Conservation (phyloP, 23 tunicate genomes). For the Styela clava region DNA sequence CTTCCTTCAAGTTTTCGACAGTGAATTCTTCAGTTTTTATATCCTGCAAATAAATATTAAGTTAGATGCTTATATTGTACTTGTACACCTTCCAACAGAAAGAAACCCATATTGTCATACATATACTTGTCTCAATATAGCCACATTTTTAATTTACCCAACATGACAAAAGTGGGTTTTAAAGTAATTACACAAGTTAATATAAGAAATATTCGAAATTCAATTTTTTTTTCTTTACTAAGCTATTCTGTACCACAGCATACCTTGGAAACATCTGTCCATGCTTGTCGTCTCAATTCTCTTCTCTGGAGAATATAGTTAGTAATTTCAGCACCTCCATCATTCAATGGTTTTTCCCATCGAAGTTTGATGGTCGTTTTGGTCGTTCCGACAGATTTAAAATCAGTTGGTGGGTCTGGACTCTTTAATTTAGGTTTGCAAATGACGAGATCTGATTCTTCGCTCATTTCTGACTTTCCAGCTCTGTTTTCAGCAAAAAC, state of each 20-base stretch:
- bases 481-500: slow-evolving; percentile 82
- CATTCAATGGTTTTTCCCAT: slow-evolving; percentile 85
- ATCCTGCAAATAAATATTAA: slow-evolving; percentile 32
- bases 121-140: too few relatives aligned
- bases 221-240: too few relatives aligned
- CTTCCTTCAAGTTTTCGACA: slow-evolving; percentile 73
- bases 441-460: slow-evolving; percentile 58
- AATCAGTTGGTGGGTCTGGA: slow-evolving; percentile 81
- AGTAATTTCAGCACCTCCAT: slow-evolving; percentile 63
- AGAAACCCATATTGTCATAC: too few relatives aligned
- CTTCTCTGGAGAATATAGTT: slow-evolving; percentile 84
- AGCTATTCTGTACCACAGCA: too few relatives aligned
- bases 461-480: slow-evolving; percentile 81
- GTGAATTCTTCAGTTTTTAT: slow-evolving; percentile 32
- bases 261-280: slow-evolving; percentile 78
- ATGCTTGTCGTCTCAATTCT: slow-evolving; percentile 65
- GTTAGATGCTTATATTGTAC: too few relatives aligned
- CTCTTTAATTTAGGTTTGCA: slow-evolving; percentile 82
- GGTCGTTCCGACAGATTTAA: slow-evolving; percentile 81
- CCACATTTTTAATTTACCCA: too few relatives aligned
- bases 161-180: too few relatives aligned
- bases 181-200: too few relatives aligned
- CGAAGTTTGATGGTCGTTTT: slow-evolving; percentile 74
- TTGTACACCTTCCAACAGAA: too few relatives aligned
- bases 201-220: too few relatives aligned